These are phyloP conservation scores for Pteruthius melanotis DNA, from an alignment of 2,113 vertebrate genomes.

Conservation along the genomic window DNA sequence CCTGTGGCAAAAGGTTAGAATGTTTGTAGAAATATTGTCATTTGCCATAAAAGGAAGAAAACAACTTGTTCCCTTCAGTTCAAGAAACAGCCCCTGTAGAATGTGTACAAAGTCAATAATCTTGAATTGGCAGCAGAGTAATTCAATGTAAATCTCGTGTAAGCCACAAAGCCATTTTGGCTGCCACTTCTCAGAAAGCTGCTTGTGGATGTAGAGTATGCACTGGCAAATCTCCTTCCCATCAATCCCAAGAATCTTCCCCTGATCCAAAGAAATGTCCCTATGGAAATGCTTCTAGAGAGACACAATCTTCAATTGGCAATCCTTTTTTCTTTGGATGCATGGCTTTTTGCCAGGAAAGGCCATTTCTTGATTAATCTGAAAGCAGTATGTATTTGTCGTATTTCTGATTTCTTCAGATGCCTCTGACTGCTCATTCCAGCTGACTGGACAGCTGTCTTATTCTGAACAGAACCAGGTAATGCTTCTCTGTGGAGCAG, in stretches of 20 bases:
- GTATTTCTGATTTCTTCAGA: not conserved
- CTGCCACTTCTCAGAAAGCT: constrained; percentile 6
- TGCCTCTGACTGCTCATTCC: not conserved
- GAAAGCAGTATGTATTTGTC: not conserved
- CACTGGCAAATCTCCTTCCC: not conserved
- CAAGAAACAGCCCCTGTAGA: not conserved
- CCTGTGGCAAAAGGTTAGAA: not conserved
- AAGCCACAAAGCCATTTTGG: constrained; percentile 20
- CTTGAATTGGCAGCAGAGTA: not conserved
- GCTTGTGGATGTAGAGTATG: not conserved
- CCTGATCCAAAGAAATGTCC: not conserved
- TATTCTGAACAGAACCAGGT: not conserved
- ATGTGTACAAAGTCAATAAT: not conserved
- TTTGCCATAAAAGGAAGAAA: not conserved
- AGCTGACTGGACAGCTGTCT: constrained; percentile 8
- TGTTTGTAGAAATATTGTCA: not conserved
- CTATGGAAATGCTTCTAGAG: not conserved
- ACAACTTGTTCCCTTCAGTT: not conserved
- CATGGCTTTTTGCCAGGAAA: not conserved
- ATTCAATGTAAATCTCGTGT: not conserved
- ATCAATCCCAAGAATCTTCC: too few relatives aligned
- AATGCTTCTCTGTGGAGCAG: not conserved
- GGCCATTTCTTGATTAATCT: not conserved
- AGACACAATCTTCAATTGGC: not conserved
- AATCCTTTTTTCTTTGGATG: not conserved